phyloP scores from a whole-genome alignment of 2,888 invertebrate species.

The Lithodes maja region DNA sequence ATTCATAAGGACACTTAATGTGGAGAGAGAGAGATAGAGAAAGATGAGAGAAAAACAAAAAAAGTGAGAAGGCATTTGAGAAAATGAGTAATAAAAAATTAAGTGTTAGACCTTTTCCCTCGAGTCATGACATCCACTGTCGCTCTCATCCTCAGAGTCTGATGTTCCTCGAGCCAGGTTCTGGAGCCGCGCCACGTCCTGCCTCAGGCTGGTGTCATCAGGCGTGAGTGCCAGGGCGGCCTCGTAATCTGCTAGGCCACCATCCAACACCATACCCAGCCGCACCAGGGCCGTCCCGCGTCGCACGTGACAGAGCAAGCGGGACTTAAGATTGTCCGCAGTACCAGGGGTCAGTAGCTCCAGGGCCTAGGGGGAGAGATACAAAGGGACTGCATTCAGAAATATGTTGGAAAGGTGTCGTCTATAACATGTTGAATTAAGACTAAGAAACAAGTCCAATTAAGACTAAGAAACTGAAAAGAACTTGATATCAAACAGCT shows the following conservation, averaged over 20 bases:
- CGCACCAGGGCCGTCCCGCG: conserved; percentile 85
- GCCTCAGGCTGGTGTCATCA: conserved; percentile 79
- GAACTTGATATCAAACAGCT: too few species aligned
- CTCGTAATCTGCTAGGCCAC: conserved; percentile 84
- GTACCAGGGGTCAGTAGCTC: conserved; percentile 85
- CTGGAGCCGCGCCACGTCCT: conserved; percentile 77
- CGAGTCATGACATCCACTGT: conserved; percentile 32
- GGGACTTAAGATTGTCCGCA: conserved; percentile 81
- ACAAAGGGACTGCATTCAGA: too few species aligned
- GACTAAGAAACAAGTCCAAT: too few species aligned
- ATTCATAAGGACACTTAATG: too few species aligned
- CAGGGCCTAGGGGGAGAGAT: conserved; percentile 77
- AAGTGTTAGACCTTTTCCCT: too few species aligned
- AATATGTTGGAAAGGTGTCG: too few species aligned
- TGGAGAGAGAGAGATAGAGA: too few species aligned
- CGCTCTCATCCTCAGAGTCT: conserved; percentile 46
- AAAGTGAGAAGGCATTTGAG: too few species aligned
- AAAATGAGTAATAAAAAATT: too few species aligned
- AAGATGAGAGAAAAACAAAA: too few species aligned
- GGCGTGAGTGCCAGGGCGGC: conserved; percentile 83
- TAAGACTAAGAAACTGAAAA: not conserved
- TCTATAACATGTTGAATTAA: too few species aligned
- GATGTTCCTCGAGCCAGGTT: conserved; percentile 58
- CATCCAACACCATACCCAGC: conserved; percentile 82
- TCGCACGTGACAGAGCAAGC: conserved; percentile 84